Evolutionary conservation across 2,888 invertebrate species (phyloP), one percentile per base, ranked within the genome.

Genomic region (Ferrisia virgata): DNA sequence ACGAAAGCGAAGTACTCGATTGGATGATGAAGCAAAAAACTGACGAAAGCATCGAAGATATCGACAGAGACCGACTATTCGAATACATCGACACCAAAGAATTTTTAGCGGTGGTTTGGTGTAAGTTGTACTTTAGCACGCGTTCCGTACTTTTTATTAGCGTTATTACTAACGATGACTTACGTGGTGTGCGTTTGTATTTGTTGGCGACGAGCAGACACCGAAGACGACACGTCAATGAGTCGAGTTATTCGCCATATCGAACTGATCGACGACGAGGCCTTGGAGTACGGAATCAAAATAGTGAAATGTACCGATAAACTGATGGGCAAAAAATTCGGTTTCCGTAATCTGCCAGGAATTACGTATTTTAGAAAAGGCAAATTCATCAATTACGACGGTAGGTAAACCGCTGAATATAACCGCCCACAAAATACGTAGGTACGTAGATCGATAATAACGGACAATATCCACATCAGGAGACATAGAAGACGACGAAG

Each of bases 11-110:
- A 88, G 96, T 97, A 6, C 91, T 97, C 86, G 93, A 94, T 87
- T 97, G 97, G 97, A 95, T 97, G 92, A 91, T 94, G 85, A 93
- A 94, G 88, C 96, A 97, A 89, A 95, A 96, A 88, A 94, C 94
- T 88, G 96, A 97, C 88, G 94, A 95, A 88, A 96, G 95, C 88
- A 96, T 97, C 86, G 95, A 96, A 88, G 94, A 95, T 88, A 95
- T 97, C 86, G 93, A 95, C 87, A 92, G 97, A 87, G 95, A 95
- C 80, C 92, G 92, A 87, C 90, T 97, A 64, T 92, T 92, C 88
- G 94, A 94, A 87, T 95, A 95, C 89, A 96, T 97, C 87, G 94
- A 94, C 87, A 94, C 93, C 40, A 95, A 95, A 89, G 96, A 97
- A 89, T 97, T 96, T 90, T 90, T 97, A 87, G 96, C 96, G 76